Evolutionary conservation across 2,888 invertebrate species (phyloP).

Genomic region (Serripes groenlandicus): DNA sequence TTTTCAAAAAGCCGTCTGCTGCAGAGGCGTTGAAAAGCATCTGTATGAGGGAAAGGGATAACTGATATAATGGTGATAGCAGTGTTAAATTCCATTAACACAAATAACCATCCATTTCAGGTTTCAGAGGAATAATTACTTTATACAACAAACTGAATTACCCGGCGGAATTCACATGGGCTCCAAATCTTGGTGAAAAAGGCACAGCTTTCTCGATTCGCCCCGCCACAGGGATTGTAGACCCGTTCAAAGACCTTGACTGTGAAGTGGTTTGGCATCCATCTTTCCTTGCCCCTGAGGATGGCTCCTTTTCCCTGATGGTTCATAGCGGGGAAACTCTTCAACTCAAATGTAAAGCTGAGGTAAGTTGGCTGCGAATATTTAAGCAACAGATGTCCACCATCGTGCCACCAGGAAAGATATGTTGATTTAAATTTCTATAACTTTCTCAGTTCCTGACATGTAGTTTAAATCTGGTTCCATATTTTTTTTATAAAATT

Average conservation of each 20-base stretch:
- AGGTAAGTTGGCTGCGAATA: constrained; percentile 72
- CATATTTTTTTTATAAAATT: too few species aligned
- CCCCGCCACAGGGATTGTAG: constrained; percentile 86
- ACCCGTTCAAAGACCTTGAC: constrained; percentile 84
- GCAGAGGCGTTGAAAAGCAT: background rate
- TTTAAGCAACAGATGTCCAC: too few species aligned
- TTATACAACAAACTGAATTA: constrained; percentile 85
- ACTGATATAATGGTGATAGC: background rate
- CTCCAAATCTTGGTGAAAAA: constrained; percentile 83
- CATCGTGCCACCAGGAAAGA: too few species aligned
- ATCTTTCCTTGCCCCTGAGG: constrained; percentile 85
- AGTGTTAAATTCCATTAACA: background rate
- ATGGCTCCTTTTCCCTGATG: constrained; percentile 84
- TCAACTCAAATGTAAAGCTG: constrained; percentile 83
- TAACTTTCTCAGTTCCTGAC: too few species aligned
- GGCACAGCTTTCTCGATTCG: constrained; percentile 86
- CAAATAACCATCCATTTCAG: constrained; percentile 57
- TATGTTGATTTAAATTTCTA: too few species aligned
- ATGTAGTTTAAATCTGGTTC: too few species aligned
- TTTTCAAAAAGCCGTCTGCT: background rate
- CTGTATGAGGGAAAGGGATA: background rate
- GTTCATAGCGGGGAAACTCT: constrained; percentile 82
- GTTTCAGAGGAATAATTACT: constrained; percentile 84
- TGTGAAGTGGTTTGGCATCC: constrained; percentile 87
- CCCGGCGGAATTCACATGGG: constrained; percentile 86